These are phyloP conservation scores for Enteromius radiatus DNA, from an alignment of 2,797 vertebrate species.

Conservation along the genomic window DNA sequence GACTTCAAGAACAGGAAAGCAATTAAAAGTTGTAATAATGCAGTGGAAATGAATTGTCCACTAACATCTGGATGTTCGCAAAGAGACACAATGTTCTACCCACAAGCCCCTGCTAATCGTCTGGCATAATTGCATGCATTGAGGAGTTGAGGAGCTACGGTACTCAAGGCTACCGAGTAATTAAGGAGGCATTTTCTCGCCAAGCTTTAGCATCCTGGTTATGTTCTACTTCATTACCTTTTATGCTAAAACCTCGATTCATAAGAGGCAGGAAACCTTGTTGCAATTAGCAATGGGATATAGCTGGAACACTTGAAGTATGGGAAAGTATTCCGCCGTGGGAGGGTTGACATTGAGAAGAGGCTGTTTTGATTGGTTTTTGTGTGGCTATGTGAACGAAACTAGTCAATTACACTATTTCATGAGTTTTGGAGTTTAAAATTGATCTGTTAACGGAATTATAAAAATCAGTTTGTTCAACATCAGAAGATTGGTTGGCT, in stretches of 20 bases:
- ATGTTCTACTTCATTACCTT: conserved; percentile 83
- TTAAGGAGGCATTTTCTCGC: conserved; percentile 82
- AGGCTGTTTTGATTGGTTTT: conserved; percentile 44
- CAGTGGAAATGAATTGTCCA: conserved; percentile 57
- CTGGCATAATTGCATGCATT: conserved; percentile 79
- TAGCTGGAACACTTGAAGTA: conserved; percentile 62
- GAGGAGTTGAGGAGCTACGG: conserved; percentile 70
- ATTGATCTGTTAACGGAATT: conserved; percentile 2
- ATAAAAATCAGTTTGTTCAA: background rate
- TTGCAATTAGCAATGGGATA: conserved; percentile 80
- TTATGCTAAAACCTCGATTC: conserved; percentile 82
- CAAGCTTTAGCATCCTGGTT: conserved; percentile 78
- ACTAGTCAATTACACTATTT: background rate
- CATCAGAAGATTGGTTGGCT: background rate
- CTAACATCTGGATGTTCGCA: conserved; percentile 62
- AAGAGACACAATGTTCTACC: conserved; percentile 70
- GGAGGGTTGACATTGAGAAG: conserved; percentile 46
- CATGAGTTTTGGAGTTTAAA: background rate
- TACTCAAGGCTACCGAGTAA: conserved; percentile 82
- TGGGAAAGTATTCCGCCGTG: conserved; percentile 27
- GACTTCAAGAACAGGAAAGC: conserved; percentile 46
- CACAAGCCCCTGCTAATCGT: conserved; percentile 77
- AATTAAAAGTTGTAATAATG: conserved; percentile 60
- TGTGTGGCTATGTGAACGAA: conserved; percentile 22
- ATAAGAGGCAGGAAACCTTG: conserved; percentile 78